Evolutionary conservation across 2,888 invertebrate species (phyloP).

Genomic region (Rotaria sp.): DNA sequence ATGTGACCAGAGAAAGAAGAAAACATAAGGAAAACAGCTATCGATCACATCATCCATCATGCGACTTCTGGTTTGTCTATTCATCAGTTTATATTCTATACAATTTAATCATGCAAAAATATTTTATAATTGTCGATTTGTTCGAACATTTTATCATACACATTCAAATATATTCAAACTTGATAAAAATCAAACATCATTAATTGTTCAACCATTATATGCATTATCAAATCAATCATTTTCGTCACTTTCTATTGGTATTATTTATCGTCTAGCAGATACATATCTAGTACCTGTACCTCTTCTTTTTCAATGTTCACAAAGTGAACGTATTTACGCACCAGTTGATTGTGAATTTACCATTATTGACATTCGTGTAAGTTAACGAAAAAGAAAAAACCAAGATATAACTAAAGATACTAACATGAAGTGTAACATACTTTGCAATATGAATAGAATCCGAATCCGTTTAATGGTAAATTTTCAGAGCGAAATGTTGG

Average conservation of each 20-base stretch:
- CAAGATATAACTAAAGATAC: too few species aligned
- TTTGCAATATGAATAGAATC: too few species aligned
- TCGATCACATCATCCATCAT: neutral
- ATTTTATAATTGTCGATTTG: neutral
- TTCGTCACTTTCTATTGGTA: neutral
- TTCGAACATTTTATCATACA: neutral
- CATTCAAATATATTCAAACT: neutral
- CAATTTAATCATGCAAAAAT: neutral
- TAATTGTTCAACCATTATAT: slow-evolving; percentile 3
- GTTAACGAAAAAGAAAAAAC: too few species aligned
- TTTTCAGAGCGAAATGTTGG: too few species aligned
- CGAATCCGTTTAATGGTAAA: too few species aligned
- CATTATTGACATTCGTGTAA: neutral
- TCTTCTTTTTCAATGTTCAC: neutral
- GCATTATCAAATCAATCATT: neutral
- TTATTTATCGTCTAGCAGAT: slow-evolving; percentile 4
- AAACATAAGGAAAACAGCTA: neutral
- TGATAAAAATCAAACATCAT: neutral
- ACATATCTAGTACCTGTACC: slow-evolving; percentile 18
- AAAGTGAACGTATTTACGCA: neutral
- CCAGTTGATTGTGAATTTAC: slow-evolving; percentile 13
- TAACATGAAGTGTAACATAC: too few species aligned
- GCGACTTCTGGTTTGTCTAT: neutral
- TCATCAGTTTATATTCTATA: neutral
- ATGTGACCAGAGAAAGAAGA: neutral